Conservation (phyloP, 1,140 invertebrate species). For the Drosophila aff. region DNA sequence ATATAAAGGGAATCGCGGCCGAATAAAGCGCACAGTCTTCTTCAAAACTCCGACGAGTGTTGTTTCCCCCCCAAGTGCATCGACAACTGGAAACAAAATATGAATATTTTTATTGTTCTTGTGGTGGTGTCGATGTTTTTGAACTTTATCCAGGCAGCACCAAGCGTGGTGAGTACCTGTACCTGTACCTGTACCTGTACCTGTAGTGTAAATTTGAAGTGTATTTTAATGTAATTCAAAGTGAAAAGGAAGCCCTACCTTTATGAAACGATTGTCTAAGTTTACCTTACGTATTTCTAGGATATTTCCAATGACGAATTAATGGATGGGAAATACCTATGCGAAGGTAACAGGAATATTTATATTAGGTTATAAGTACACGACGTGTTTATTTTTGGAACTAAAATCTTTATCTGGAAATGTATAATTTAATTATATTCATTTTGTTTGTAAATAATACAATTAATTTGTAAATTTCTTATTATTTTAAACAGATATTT, state of each 20-base stretch:
- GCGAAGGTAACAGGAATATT: slow-evolving; percentile 41
- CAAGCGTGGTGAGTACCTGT: slow-evolving; percentile 30
- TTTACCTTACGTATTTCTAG: slow-evolving; percentile 18
- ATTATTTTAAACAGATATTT: slow-evolving; percentile 57
- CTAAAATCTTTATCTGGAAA: too few relatives aligned
- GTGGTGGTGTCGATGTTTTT: slow-evolving; percentile 31
- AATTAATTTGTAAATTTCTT: slow-evolving; percentile 33
- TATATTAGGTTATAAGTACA: not conserved
- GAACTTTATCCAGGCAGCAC: slow-evolving; percentile 37
- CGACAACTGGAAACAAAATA: slow-evolving; percentile 32
- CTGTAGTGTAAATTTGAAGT: not conserved
- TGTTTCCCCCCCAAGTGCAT: slow-evolving; percentile 25
- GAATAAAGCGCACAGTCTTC: slow-evolving; percentile 39
- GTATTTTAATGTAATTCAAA: not conserved
- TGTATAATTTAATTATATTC: slow-evolving; percentile 8
- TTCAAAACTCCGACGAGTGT: slow-evolving; percentile 27
- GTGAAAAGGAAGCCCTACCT: not conserved
- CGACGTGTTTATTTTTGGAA: not conserved
- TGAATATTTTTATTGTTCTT: slow-evolving; percentile 47
- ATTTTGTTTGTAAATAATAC: slow-evolving; percentile 19
- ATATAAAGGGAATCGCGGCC: slow-evolving; percentile 54
- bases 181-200: too few relatives aligned
- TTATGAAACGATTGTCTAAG: not conserved
- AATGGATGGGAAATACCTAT: slow-evolving; percentile 53
- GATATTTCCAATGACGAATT: slow-evolving; percentile 47